phyloP scores from a whole-genome alignment of 2,888 invertebrate genomes.

The Deilephila porcellus region DNA sequence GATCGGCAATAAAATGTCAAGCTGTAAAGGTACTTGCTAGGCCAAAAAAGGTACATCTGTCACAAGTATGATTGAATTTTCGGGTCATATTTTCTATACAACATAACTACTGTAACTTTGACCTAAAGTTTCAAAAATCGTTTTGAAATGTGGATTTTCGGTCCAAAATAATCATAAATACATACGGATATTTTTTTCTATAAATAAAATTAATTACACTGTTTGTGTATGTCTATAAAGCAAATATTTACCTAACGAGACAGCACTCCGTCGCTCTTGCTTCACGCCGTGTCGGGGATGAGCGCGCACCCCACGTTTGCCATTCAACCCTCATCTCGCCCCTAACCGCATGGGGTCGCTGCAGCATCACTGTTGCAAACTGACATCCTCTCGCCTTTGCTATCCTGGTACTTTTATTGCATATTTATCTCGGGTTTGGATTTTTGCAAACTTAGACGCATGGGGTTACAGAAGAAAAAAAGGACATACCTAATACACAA shows the following conservation, averaged over 20 bases:
- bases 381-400: constrained; percentile 62
- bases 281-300: constrained; percentile 47
- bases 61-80: too few relatives aligned
- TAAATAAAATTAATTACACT: constrained; percentile 1
- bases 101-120: too few relatives aligned
- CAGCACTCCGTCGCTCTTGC: constrained; percentile 37
- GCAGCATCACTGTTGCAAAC: constrained; percentile 79
- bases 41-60: too few relatives aligned
- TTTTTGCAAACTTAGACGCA: constrained; percentile 64
- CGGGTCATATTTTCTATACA: too few relatives aligned
- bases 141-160: too few relatives aligned
- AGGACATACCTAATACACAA: background rate
- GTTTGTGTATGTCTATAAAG: constrained; percentile 35
- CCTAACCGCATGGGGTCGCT: constrained; percentile 67
- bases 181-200: background rate
- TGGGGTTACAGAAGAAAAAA: background rate
- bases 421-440: constrained; percentile 70
- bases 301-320: constrained; percentile 56
- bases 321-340: constrained; percentile 54
- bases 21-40: too few relatives aligned
- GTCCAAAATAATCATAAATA: too few relatives aligned
- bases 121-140: too few relatives aligned
- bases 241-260: constrained; percentile 46
- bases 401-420: constrained; percentile 81
- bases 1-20: too few relatives aligned